Evolutionary conservation across 2,888 invertebrate genomes (phyloP).

Genomic region (Archips crataeganus): DNA sequence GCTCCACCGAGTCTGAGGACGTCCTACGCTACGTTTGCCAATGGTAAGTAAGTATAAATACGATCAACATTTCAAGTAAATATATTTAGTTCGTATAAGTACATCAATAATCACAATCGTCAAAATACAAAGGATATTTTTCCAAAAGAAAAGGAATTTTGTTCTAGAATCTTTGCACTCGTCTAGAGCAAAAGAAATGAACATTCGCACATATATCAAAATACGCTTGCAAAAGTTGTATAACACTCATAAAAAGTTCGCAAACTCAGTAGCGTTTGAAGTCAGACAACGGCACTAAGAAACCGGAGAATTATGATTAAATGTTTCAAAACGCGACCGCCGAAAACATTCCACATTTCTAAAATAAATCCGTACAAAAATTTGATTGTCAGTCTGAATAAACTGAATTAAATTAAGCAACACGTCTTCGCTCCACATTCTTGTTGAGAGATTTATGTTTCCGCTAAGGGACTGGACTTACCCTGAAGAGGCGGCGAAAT

Average conservation of each 20-base stretch:
- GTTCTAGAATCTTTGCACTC: neutral
- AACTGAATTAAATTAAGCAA: constrained; percentile 38
- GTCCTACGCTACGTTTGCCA: too few relatives aligned
- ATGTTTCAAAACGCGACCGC: constrained; percentile 1
- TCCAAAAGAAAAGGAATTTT: neutral
- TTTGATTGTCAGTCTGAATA: constrained; percentile 37
- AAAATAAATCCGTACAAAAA: constrained; percentile 31
- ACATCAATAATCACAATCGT: too few relatives aligned
- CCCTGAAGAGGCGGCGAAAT: constrained; percentile 70
- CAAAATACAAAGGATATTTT: too few relatives aligned
- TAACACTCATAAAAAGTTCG: constrained; percentile 12
- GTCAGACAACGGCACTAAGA: neutral
- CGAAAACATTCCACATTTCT: constrained; percentile 24
- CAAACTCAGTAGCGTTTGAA: constrained; percentile 10
- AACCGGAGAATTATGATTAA: constrained; percentile 20
- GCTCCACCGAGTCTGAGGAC: too few relatives aligned
- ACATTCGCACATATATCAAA: constrained; percentile 2
- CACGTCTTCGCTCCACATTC: constrained; percentile 27
- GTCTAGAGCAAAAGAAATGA: neutral
- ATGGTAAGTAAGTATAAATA: too few relatives aligned
- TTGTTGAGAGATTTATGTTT: constrained; percentile 35
- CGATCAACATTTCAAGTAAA: too few relatives aligned
- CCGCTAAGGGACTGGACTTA: constrained; percentile 51
- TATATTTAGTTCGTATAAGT: too few relatives aligned
- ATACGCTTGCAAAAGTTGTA: constrained; percentile 16